Conservation (phyloP, 1,140 invertebrate species). For the Ceratina australensis region DNA sequence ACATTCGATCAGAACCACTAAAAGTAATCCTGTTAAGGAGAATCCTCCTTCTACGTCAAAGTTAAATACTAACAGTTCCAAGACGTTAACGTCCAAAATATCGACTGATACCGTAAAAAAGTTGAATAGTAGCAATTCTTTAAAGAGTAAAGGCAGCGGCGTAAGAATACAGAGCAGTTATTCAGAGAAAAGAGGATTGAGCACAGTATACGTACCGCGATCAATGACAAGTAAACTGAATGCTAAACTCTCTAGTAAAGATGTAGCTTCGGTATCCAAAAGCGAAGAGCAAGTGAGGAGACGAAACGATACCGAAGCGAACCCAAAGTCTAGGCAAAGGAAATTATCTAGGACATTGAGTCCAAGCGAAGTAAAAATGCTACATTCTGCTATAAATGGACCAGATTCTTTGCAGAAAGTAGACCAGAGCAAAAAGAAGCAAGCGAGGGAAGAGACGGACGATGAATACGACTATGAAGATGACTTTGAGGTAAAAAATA, state of each 20-base stretch:
- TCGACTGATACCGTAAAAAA: slow-evolving; percentile 11
- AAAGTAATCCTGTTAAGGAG: slow-evolving; percentile 30
- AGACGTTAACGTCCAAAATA: slow-evolving; percentile 32
- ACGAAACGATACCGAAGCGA: slow-evolving; percentile 3
- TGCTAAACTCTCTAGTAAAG: slow-evolving; percentile 21
- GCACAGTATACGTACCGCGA: slow-evolving; percentile 66
- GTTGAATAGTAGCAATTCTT: neutral
- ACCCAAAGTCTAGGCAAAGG: slow-evolving; percentile 51
- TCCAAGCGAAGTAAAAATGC: slow-evolving; percentile 71
- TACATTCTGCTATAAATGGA: slow-evolving; percentile 47
- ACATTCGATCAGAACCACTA: slow-evolving; percentile 13
- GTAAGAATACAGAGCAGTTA: slow-evolving; percentile 9
- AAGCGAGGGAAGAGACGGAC: slow-evolving; percentile 8
- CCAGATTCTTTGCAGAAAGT: neutral
- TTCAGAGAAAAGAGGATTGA: slow-evolving; percentile 66
- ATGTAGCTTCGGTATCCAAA: neutral
- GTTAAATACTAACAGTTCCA: slow-evolving; percentile 24
- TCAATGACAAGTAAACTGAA: slow-evolving; percentile 48
- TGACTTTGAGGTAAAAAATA: slow-evolving; percentile 77
- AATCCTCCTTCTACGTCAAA: slow-evolving; percentile 26
- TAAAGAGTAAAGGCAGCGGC: slow-evolving; percentile 38
- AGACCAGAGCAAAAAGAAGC: slow-evolving; percentile 25
- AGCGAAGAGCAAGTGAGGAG: slow-evolving; percentile 15
- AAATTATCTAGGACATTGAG: slow-evolving; percentile 70
- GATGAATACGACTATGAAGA: slow-evolving; percentile 75